Evolutionary conservation across 2,888 invertebrate species (phyloP), one percentile per base, ranked within the genome.

Genomic region (Nineta flava): DNA sequence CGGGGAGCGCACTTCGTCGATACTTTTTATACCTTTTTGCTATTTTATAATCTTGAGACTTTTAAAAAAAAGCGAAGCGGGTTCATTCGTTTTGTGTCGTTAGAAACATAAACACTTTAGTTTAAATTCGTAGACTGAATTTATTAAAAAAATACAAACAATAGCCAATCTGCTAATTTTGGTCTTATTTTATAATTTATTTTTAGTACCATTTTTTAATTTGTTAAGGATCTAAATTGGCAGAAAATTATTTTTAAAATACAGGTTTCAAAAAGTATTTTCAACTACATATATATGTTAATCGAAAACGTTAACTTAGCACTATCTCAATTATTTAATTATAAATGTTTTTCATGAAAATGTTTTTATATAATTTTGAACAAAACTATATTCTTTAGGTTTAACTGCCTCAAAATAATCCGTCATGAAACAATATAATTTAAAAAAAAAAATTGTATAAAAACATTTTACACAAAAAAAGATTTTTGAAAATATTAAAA

Each of bases 1-100:
- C 42, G 48, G 48, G 48, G 41, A 48, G 42, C 42, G 42, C 48
- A 48, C 48, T 48, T 48, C 48, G 48, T 48, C 48, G 42, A 47
- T 19, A 48, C 48, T 48, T 48, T 48, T 48, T 48, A 48, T 48
- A 48, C 48, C 48, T 47, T 47, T 43, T 48, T 48, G 48, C 48
- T 48, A 43, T 48, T 48, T 48, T 48, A 48, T 48, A 48, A 43
- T 41, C 48, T 31, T 48, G 42, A 41, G 21, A 32, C 15, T 34
- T 32, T 35, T 15, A 42, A 48, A n/a, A 34, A 40, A 40, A 40
- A 15, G 35, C 42, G 19, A 48, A 32, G 48, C 42, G 42, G 48
- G 41, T 21, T 48, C 42, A 21, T 31, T 41, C 41, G 41, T 48
- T 42, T 12, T 34, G 21, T 13, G 19, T 21, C 12, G 19, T 43